Base-by-base conservation (phyloP, 2,888 invertebrate genomes). In the Rosalia funebris region DNA sequence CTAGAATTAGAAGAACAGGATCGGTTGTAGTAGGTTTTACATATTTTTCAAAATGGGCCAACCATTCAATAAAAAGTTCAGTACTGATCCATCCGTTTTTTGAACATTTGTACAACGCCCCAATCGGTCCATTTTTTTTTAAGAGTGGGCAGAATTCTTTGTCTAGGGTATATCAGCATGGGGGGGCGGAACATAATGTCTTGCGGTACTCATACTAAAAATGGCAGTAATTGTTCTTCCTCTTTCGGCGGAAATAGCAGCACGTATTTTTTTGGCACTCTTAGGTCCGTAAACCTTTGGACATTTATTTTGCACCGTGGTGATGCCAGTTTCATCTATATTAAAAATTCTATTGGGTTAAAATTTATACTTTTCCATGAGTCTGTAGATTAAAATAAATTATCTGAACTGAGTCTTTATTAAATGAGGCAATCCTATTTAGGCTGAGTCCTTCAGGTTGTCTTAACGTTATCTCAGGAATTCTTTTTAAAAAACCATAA, bases 151-250 rank as follows among this genome's bases (percentile, higher is more conserved):
- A 9, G 7, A 20, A 46, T 46, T n/a, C 46, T 3, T 10, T 46
- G 20, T 12, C 46, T 1, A 11, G 20, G 20, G 12, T n/a, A 46
- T 10, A 46, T 46, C 9, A 46, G 11, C 46, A 46, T 46, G 1
- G 46, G 31, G 2, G 25, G 1, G 3, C n/a, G n/a, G n/a, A n/a
- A 46, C 11, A 12, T 46, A 46, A 1, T 1, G 20, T 10, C 46
- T 31, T 25, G 31, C 1, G 0, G 46, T 11, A 31, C 5, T 31
- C 1, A 2, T 1, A 5, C 1, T 7, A 11, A 20, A 46, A 14
- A 46, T 11, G 0, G 25, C 25, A 4, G 46, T 46, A 2, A 46
- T 10, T 7, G 1, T 31, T 31, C 25, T 20, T 10, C 31, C 46
- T 25, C 46, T 20, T 46, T 46, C 46, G 1, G 25, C 12, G 5